phyloP scores from a whole-genome alignment of 2,888 invertebrate species.

The Drosophila atripex region DNA sequence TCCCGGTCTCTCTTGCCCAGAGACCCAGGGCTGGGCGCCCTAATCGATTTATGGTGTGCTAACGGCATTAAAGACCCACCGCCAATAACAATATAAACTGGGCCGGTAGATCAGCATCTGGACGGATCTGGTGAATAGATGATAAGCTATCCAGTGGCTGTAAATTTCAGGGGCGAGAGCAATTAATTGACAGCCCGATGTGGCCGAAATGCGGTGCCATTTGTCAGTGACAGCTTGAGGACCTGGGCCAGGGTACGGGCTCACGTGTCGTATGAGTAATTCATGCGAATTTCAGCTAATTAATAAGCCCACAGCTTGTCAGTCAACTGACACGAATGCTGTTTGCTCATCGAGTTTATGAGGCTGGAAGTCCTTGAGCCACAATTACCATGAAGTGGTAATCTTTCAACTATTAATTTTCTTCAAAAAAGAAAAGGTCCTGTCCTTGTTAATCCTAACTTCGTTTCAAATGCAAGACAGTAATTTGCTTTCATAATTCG shows the following conservation, averaged over 20 bases:
- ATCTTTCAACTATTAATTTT: slow-evolving; percentile 17
- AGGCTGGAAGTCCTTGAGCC: not conserved
- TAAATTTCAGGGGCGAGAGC: slow-evolving; percentile 37
- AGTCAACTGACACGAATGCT: slow-evolving; percentile 15
- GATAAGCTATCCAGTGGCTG: slow-evolving; percentile 37
- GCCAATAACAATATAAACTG: slow-evolving; percentile 42
- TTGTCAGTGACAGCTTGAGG: slow-evolving; percentile 33
- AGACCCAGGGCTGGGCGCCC: slow-evolving; percentile 37
- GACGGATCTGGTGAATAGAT: slow-evolving; percentile 13
- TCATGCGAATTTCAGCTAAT: slow-evolving; percentile 58
- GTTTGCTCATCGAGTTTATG: slow-evolving; percentile 19
- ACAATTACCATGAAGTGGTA: slow-evolving; percentile 19
- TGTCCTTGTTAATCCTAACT: not conserved
- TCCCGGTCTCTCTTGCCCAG: not conserved
- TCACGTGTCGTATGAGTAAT: slow-evolving; percentile 59
- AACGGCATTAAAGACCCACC: slow-evolving; percentile 47
- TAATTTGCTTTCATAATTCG: not conserved
- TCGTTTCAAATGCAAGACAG: not conserved
- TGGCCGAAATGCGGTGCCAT: slow-evolving; percentile 45
- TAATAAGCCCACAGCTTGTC: slow-evolving; percentile 57
- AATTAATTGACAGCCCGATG: slow-evolving; percentile 61
- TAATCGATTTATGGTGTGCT: slow-evolving; percentile 73
- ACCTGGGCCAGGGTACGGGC: not conserved
- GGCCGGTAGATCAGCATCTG: slow-evolving; percentile 47
- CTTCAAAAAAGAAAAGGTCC: not conserved